Base-by-base conservation (phyloP, 23 tunicate species). In the Styela clava region DNA sequence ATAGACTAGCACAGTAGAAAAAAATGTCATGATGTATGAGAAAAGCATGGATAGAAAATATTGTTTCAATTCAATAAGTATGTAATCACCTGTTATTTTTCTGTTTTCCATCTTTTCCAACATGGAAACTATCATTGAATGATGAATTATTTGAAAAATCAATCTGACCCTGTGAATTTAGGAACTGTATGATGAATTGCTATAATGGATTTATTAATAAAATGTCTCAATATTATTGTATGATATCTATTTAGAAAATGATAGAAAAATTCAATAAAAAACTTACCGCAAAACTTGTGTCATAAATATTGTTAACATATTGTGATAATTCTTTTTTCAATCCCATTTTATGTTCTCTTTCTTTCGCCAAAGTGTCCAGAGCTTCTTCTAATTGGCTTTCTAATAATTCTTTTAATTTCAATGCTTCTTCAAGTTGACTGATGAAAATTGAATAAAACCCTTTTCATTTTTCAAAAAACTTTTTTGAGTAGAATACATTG, bases 311-410 rank as follows among this genome's bases (percentile, higher is more conserved):
- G 71, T 25, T 44, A 12, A 44, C 56, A 44, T 44, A 86, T 37
- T 87, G 89, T 2, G 87, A 62, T 28, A 87, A 69, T 62, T 93
- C 98, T 21, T 89, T 87, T 34, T 93, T 93, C 29, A 87, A 30
- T 25, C 81, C 61, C 37, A 93, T 68, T 78, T 93, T 93, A 12
- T 82, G 34, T 51, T 93, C 98, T 29, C 98, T 74, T 56, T 93
- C 98, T 62, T 93, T 93, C n/a, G 89, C 84, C 2, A 87, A 79
- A 2, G 89, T 88, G 25, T 93, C 93, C 32, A 88, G 89, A 12
- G 98, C 98, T 25, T 93, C 89, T 26, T 93, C 92, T 25, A 93
- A 62, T 63, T 93, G 98, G 20, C 84, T 68, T 71, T 87, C 98
- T 0, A 93, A 81, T 18, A 93, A 35, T 24, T 93, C 98, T 64